phyloP scores from a whole-genome alignment of 2,888 invertebrate species.

The Eucera pruinosa region DNA sequence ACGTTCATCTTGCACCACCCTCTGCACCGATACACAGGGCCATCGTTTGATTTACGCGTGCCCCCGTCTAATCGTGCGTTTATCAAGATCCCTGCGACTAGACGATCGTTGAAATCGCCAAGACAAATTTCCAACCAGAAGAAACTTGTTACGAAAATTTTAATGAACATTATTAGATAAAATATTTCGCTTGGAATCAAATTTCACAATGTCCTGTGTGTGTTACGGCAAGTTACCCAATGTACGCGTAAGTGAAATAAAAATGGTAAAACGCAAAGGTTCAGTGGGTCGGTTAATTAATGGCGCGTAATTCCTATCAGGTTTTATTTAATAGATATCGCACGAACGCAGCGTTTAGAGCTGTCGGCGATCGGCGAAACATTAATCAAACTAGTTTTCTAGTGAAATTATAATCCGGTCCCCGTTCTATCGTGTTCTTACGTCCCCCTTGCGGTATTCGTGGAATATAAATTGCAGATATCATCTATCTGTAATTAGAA shows the following conservation, averaged over 20 bases:
- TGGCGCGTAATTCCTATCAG: conserved; percentile 49
- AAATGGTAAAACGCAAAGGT: conserved; percentile 36
- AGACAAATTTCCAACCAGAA: not conserved
- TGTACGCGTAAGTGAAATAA: not conserved
- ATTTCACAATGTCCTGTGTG: conserved; percentile 19
- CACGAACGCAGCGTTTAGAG: conserved; percentile 33
- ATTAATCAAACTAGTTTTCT: conserved; percentile 71
- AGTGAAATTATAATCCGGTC: conserved; percentile 46
- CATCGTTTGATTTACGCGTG: conserved; percentile 53
- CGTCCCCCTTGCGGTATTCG: not conserved
- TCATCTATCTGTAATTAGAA: conserved; percentile 54
- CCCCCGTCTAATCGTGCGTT: conserved; percentile 52
- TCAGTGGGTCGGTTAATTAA: conserved; percentile 55
- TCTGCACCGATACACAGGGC: conserved; percentile 38
- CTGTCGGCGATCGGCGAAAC: conserved; percentile 62
- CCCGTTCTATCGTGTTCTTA: conserved; percentile 20
- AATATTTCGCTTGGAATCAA: not conserved
- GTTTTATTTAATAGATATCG: conserved; percentile 59
- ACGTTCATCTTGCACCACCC: conserved; percentile 69
- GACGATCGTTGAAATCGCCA: not conserved
- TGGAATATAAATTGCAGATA: conserved; percentile 38
- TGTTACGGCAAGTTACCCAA: not conserved
- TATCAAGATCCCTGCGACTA: conserved; percentile 37
- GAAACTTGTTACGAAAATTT: not conserved
- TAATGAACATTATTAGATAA: not conserved